Conservation (phyloP, 2,888 invertebrate genomes). For the Acrobeloides nanus region DNA sequence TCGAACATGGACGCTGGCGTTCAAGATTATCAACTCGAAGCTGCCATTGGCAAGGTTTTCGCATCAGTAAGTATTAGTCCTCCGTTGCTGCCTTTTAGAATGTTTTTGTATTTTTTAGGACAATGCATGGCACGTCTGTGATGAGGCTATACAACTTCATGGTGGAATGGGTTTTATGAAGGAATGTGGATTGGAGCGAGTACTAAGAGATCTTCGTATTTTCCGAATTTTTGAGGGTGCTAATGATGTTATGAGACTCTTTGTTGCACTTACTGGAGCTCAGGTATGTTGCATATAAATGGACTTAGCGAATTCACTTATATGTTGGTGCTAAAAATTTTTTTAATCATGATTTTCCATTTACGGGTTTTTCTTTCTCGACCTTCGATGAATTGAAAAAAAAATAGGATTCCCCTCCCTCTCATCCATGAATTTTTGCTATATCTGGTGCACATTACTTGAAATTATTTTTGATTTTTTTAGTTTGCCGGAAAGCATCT, state of each 20-base stretch:
- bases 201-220: slow-evolving; percentile 59
- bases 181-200: slow-evolving; percentile 70
- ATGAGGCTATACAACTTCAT: slow-evolving; percentile 91
- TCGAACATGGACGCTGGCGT: slow-evolving; percentile 92
- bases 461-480: no score
- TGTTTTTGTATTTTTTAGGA: no score
- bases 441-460: no score
- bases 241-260: slow-evolving; percentile 89
- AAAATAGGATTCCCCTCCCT: no score
- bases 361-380: no score
- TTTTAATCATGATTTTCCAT: background rate
- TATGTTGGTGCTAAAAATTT: no score
- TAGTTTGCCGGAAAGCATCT: slow-evolving; percentile 86
- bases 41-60: slow-evolving; percentile 93
- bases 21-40: slow-evolving; percentile 89
- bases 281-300: no score
- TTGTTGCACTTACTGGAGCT: slow-evolving; percentile 83
- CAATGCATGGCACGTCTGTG: slow-evolving; percentile 87
- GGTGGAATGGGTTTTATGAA: slow-evolving; percentile 72
- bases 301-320: no score
- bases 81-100: no score
- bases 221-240: slow-evolving; percentile 99
- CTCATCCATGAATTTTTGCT: no score
- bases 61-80: no score
- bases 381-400: no score